phyloP scores from a whole-genome alignment of 2,797 vertebrate genomes.

The Selene dorsalis region DNA sequence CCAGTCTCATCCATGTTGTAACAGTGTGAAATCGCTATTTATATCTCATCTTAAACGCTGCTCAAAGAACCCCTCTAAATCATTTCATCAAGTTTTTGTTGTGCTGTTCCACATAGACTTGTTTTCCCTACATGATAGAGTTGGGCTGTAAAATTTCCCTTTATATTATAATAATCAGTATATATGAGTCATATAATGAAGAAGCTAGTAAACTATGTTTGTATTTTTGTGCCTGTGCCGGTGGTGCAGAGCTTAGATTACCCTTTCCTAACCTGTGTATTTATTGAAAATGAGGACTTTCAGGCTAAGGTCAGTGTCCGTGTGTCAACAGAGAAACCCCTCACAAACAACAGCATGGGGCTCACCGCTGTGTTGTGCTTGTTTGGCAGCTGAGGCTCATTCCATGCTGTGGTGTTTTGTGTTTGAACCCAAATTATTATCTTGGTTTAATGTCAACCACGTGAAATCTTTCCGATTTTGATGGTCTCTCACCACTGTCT shows the following conservation, averaged over 20 bases:
- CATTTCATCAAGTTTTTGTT: neutral
- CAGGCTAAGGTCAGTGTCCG: neutral
- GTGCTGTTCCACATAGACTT: neutral
- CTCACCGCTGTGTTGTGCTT: slow-evolving; percentile 44
- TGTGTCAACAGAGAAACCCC: slow-evolving; percentile 19
- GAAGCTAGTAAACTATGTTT: neutral
- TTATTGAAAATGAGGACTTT: neutral
- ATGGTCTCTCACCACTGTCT: slow-evolving; percentile 69
- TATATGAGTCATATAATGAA: neutral
- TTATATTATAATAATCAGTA: neutral
- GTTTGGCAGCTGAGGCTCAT: slow-evolving; percentile 60
- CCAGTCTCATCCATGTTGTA: no score
- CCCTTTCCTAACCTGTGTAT: neutral
- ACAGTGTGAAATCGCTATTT: no score
- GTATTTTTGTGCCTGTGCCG: neutral
- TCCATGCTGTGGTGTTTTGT: slow-evolving; percentile 69
- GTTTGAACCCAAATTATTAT: slow-evolving; percentile 68
- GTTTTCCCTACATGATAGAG: neutral
- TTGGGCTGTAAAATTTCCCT: neutral
- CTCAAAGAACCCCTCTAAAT: neutral
- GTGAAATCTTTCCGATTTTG: slow-evolving; percentile 66
- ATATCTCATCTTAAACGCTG: neutral
- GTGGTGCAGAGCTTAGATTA: neutral
- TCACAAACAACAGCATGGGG: slow-evolving; percentile 31
- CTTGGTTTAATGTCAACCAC: slow-evolving; percentile 65